Evolutionary conservation across 1,140 invertebrate genomes (phyloP).

Genomic region (Drosophila malerkotliana): DNA sequence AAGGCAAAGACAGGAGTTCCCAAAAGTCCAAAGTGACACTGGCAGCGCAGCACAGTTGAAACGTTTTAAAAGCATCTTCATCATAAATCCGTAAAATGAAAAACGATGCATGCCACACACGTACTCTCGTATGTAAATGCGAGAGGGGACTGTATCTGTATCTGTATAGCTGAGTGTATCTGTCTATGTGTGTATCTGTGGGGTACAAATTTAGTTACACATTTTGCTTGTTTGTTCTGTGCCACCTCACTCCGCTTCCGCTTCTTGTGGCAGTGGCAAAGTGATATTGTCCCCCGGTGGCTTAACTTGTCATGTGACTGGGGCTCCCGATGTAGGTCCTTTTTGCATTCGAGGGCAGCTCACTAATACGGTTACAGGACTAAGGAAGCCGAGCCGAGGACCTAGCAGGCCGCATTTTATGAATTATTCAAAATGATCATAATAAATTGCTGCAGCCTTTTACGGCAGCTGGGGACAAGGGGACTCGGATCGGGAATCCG

Average conservation of each 20-base stretch:
- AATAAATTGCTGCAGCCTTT: slow-evolving; percentile 65
- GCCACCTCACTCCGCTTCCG: slow-evolving; percentile 17
- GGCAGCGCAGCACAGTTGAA: slow-evolving; percentile 49
- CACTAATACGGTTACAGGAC: slow-evolving; percentile 44
- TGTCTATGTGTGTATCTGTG: slow-evolving; percentile 15
- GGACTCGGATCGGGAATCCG: slow-evolving; percentile 1
- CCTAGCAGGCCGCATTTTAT: slow-evolving; percentile 46
- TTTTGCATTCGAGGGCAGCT: slow-evolving; percentile 54
- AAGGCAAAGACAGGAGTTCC: slow-evolving; percentile 30
- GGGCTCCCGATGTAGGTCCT: slow-evolving; percentile 43
- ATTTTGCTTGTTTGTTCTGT: slow-evolving; percentile 48
- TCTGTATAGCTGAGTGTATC: not conserved
- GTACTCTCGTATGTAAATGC: slow-evolving; percentile 14
- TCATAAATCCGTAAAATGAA: slow-evolving; percentile 73
- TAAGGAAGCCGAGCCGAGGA: slow-evolving; percentile 8
- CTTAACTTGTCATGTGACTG: slow-evolving; percentile 70
- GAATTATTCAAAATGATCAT: slow-evolving; percentile 67
- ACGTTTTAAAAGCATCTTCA: slow-evolving; percentile 78
- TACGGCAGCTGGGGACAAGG: slow-evolving; percentile 23
- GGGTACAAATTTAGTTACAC: slow-evolving; percentile 71
- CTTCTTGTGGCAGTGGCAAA: slow-evolving; percentile 54
- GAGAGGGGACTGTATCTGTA: not conserved
- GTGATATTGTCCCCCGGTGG: slow-evolving; percentile 78
- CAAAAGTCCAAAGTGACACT: slow-evolving; percentile 66
- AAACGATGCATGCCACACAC: slow-evolving; percentile 53